Percentiles rank a stretch among this genome's conserved stretches.
Evolutionary conservation across 2,797 vertebrate species (phyloP).

Genomic region (Mus spretus): DNA sequence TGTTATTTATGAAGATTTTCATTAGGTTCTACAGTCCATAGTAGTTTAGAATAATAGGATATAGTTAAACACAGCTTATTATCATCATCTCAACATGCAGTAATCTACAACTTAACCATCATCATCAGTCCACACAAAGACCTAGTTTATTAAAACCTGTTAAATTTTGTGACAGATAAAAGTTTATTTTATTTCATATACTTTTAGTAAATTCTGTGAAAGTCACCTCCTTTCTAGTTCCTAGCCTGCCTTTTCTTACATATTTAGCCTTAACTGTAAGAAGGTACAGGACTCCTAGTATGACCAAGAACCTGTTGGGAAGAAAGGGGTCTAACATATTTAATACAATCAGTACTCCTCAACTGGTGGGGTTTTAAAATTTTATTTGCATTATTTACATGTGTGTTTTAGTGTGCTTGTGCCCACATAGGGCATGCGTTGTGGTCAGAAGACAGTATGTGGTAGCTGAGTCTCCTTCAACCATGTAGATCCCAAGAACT

Average conservation of each 20-base stretch:
- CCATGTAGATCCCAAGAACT: neutral
- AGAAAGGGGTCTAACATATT: neutral
- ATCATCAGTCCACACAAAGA: constrained; percentile 51
- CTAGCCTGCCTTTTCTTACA: constrained; percentile 15
- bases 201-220: constrained; percentile 12
- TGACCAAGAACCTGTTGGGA: neutral
- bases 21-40: neutral
- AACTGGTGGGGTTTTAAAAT: neutral
- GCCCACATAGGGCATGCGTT: neutral
- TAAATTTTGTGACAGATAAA: constrained; percentile 48
- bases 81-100: neutral
- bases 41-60: neutral
- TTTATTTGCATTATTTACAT: neutral
- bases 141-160: constrained; percentile 27
- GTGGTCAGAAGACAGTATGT: neutral
- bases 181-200: neutral
- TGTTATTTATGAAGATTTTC: constrained; percentile 33
- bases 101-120: neutral
- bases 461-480: neutral
- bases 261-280: constrained; percentile 29
- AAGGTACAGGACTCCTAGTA: neutral
- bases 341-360: neutral
- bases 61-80: constrained; percentile 39
- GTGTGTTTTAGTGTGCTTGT: neutral
- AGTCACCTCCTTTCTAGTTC: constrained; percentile 49